Evolutionary conservation across 2,888 invertebrate genomes (phyloP).

Genomic region (Hoplodrina blanda): DNA sequence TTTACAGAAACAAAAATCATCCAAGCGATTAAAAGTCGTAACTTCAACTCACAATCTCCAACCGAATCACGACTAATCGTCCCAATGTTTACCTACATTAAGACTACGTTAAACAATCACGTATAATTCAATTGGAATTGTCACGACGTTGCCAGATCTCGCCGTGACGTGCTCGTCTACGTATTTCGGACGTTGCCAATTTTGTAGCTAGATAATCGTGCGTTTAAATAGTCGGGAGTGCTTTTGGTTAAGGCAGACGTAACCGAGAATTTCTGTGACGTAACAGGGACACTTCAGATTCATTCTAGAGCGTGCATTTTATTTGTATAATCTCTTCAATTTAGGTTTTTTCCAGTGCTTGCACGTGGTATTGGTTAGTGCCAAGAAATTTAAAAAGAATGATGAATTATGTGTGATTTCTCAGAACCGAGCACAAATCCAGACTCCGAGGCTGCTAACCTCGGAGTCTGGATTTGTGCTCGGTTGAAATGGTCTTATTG

Average conservation of each 20-base stretch:
- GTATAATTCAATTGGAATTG: slow-evolving; percentile 57
- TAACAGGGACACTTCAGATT: slow-evolving; percentile 12
- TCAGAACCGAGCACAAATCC: too few species aligned
- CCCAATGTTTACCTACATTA: slow-evolving; percentile 19
- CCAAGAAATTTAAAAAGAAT: slow-evolving; percentile 28
- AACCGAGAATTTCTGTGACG: slow-evolving; percentile 51
- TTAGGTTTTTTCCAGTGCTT: slow-evolving; percentile 5
- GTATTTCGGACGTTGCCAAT: slow-evolving; percentile 61
- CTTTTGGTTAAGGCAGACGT: slow-evolving; percentile 22
- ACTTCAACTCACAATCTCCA: neutral
- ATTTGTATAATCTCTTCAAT: slow-evolving; percentile 2
- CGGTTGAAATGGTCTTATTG: too few species aligned
- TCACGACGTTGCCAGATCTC: slow-evolving; percentile 52
- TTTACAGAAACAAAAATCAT: too few species aligned
- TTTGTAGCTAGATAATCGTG: slow-evolving; percentile 34
- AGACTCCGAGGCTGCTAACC: too few species aligned
- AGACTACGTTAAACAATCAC: slow-evolving; percentile 46
- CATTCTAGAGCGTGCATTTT: slow-evolving; percentile 23
- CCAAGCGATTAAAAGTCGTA: slow-evolving; percentile 25
- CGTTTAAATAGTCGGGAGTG: slow-evolving; percentile 50
- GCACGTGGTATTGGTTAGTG: slow-evolving; percentile 13
- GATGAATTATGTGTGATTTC: too few species aligned
- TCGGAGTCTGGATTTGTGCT: too few species aligned
- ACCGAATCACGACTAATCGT: slow-evolving; percentile 15
- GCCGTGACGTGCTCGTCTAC: slow-evolving; percentile 54